Evolutionary conservation across 2,888 invertebrate genomes (phyloP), one percentile per base, ranked within the genome.

Genomic region (Cheilosia pagana): DNA sequence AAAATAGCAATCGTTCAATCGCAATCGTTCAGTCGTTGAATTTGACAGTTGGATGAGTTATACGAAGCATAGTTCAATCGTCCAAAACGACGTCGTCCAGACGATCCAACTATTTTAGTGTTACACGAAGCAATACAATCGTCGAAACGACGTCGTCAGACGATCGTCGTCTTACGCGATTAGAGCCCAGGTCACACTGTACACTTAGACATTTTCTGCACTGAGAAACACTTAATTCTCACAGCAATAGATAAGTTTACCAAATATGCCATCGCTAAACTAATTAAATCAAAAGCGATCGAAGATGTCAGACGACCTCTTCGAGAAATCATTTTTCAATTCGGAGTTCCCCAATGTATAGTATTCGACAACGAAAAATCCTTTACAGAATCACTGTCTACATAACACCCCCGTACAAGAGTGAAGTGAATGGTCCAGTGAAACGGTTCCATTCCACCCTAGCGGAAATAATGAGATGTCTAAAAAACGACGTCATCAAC

Each of bases 401-500:
- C 23, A 48, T 50, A 43, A 65, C 72, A n/a, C 79, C 74, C 3
- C 52, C 79, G 3, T 67, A 67, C 28, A 75, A 21, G 8, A 74
- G 74, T 16, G 21, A 62, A 21, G 63, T 70, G 12, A 83, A 83
- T 52, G 86, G 82, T 3, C 74, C 70, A 41, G 72, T 87, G 12
- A 81, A 87, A 28, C 57, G 63, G 31, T 79, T 85, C 41, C 79
- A 79, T n/a, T 85, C 75, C 2, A 83, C 75, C 19, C 16, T 83
- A 21, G 60, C 75, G 1, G 78, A 83, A 62, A 63, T 83, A n/a
- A 55, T 75, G 57, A 59, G 81, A 16, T 76, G 76, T n/a, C 8
- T 68, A 2, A 86, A 77, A 63, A n/a, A 60, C 31, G 48, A 60
- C 23, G 39, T 23, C 5, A 23, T 23, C 4, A 55, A 86, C 19